Conservation (phyloP, 1,140 invertebrate species). For the Gryllus bimaculatus region DNA sequence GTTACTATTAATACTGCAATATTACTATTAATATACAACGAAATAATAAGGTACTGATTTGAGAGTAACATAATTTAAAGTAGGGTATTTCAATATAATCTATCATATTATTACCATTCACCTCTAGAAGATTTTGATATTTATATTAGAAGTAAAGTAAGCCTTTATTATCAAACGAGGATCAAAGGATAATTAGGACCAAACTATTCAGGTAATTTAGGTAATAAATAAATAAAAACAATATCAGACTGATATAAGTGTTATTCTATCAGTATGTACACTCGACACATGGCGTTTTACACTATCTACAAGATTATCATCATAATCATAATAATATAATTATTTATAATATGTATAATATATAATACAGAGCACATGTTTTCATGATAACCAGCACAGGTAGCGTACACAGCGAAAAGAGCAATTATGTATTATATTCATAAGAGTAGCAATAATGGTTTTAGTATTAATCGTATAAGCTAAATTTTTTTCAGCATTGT, state of each 20-base stretch:
- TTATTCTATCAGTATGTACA: constrained; percentile 5
- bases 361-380: constrained; percentile 1
- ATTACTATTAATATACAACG: too few species aligned
- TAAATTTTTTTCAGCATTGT: not conserved
- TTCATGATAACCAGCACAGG: not conserved
- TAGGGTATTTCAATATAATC: too few species aligned
- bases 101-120: too few species aligned
- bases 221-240: too few species aligned
- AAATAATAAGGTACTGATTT: too few species aligned
- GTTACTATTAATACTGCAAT: too few species aligned
- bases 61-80: too few species aligned
- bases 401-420: not conserved
- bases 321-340: not conserved
- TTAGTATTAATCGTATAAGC: not conserved
- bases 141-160: too few species aligned
- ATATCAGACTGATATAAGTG: not conserved
- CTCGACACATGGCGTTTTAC: constrained; percentile 3
- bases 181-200: too few species aligned
- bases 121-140: too few species aligned
- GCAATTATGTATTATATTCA: not conserved
- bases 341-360: constrained; percentile 6
- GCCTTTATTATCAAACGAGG: too few species aligned
- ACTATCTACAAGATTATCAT: constrained; percentile 5
- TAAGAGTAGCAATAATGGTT: not conserved
- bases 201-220: too few species aligned